A percentile compares a stretch with the other conserved stretches of the same genome.
Evolutionary conservation across 2,888 invertebrate species (phyloP).

Genomic region (Acronicta alni): DNA sequence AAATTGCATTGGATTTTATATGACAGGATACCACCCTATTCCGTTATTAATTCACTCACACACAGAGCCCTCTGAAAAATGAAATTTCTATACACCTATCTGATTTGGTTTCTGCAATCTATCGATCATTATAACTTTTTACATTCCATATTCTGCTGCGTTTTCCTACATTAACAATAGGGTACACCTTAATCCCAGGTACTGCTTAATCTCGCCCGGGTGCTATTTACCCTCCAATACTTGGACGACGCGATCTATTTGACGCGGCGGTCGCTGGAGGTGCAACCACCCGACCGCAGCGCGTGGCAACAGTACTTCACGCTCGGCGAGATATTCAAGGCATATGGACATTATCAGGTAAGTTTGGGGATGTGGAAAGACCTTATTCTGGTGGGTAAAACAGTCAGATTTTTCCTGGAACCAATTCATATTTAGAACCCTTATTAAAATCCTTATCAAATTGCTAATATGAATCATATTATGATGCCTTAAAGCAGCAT

Average conservation of each 20-base stretch:
- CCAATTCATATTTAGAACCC: too few relatives aligned
- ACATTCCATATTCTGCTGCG: not conserved
- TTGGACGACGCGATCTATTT: slow-evolving; percentile 97
- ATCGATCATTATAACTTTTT: not conserved
- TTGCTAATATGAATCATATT: too few relatives aligned
- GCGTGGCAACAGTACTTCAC: slow-evolving; percentile 98
- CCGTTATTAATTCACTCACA: too few relatives aligned
- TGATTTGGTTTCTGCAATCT: too few relatives aligned
- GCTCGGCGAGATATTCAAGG: slow-evolving; percentile 96
- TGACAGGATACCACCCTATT: too few relatives aligned
- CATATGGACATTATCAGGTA: slow-evolving; percentile 94
- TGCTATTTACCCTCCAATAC: slow-evolving; percentile 95
- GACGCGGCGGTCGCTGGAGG: slow-evolving; percentile 94
- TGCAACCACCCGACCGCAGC: slow-evolving; percentile 95
- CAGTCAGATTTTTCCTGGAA: too few relatives aligned
- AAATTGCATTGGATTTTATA: too few relatives aligned
- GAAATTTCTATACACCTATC: too few relatives aligned
- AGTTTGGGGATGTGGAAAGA: slow-evolving; percentile 6
- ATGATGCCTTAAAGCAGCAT: too few relatives aligned
- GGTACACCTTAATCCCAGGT: slow-evolving; percentile 80
- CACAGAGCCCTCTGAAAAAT: too few relatives aligned
- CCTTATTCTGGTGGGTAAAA: not conserved
- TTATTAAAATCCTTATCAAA: too few relatives aligned
- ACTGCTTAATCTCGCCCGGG: slow-evolving; percentile 94
- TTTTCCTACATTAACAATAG: not conserved